phyloP scores from a whole-genome alignment of 2,888 invertebrate genomes.

The Automeris io region DNA sequence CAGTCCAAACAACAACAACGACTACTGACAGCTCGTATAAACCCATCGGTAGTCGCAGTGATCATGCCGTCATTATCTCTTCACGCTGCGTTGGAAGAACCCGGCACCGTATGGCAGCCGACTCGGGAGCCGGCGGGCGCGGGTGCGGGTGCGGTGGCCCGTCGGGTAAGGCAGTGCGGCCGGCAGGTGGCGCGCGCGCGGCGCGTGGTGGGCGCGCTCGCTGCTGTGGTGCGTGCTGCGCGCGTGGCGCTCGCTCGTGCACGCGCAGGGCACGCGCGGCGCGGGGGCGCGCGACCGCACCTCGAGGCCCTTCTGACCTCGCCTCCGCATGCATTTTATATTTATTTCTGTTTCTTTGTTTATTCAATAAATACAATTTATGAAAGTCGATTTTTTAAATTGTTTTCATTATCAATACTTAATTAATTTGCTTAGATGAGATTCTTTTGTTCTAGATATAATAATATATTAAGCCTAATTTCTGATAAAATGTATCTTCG shows the following conservation, averaged over 20 bases:
- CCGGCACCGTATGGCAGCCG: no score
- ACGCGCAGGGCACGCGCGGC: constrained; percentile 6
- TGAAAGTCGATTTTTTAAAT: no score
- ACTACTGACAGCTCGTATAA: no score
- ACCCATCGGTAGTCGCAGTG: no score
- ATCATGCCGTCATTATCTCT: no score
- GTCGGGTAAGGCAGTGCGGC: constrained; percentile 7
- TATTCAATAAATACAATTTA: constrained; percentile 22
- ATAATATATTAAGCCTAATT: no score
- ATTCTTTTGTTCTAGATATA: no score
- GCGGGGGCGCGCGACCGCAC: constrained; percentile 10
- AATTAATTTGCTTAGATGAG: no score
- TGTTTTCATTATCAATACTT: no score
- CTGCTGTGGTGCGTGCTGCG: constrained; percentile 13
- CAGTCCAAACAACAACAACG: no score
- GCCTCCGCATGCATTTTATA: neutral
- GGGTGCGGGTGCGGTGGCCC: neutral
- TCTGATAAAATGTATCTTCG: no score
- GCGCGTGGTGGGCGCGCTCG: constrained; percentile 14
- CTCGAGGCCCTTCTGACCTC: constrained; percentile 10
- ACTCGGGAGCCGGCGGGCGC: neutral
- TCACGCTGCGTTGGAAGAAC: no score
- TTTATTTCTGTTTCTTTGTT: constrained; percentile 23
- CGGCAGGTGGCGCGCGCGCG: constrained; percentile 4
- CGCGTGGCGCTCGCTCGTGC: constrained; percentile 9